Evolutionary conservation across 2,888 invertebrate species (phyloP), one percentile per base, ranked within the genome.

Genomic region (Athalia circularis): DNA sequence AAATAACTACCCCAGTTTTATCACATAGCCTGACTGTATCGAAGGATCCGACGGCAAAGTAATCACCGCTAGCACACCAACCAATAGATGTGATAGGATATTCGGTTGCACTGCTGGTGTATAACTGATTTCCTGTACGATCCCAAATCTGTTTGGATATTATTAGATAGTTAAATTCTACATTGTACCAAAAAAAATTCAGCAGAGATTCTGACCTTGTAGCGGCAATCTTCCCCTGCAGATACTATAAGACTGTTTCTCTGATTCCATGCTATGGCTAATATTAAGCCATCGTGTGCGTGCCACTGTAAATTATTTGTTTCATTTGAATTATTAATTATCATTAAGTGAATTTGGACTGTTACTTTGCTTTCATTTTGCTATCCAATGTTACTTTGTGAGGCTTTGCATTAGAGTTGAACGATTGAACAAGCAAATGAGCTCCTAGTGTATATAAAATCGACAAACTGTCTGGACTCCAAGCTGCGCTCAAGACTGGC

Each of bases 191-290:
- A 0, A 29, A 29, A 29, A 29, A 29, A 62, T 15, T 8, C 11
- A 15, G 5, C 4, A 62, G 13, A 62, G 62, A 8, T 13, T 57
- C 77, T 82, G 85, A 95, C 95, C 93, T 96, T 96, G 83, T 95
- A 96, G 83, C 93, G 93, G 81, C 97, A 97, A 90, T 99, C 99
- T 92, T 99, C 99, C 72, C 98, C 97, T 0, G 99, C 99, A 4
- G 99, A 98, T 11, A 98, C 94, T 47, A 99, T 94, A 6, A 98
- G 92, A 82, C 97, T 96, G 83, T 97, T 97, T 82, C 96, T 95
- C 0, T 96, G 94, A 90, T 99, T 99, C 99, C 99, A 99, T 84
- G 97, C 96, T 0, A 97, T 93, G 83, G 97, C 96, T 79, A 99
- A 91, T 79, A 99, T 95, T 2, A 99, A 91, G 1, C 97, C 97